phyloP scores from a whole-genome alignment of 1,140 invertebrate genomes.

The Tribolium castaneum region DNA sequence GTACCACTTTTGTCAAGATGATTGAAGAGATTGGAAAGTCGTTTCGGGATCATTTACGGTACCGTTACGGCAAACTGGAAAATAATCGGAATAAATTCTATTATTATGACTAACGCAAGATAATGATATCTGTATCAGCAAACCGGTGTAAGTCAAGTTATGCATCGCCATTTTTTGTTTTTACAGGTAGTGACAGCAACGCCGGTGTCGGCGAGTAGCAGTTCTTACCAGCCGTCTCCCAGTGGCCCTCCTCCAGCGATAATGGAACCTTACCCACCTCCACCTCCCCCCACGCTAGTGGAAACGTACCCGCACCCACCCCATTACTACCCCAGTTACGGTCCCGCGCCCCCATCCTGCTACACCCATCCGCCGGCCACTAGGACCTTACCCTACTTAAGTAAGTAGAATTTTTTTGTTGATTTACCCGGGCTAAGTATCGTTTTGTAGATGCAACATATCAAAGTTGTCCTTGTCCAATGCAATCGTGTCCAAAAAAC shows the following conservation, averaged over 20 bases:
- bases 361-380: constrained; percentile 74
- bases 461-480: constrained; percentile 84
- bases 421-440: too few species aligned
- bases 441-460: constrained; percentile 68
- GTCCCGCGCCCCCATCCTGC: constrained; percentile 72
- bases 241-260: constrained; percentile 56
- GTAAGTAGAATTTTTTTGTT: constrained; percentile 65
- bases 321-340: constrained; percentile 74
- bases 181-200: constrained; percentile 58
- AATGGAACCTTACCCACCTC: constrained; percentile 67
- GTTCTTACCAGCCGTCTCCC: constrained; percentile 52
- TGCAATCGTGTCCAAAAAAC: constrained; percentile 96
- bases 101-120: constrained; percentile 18
- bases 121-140: constrained; percentile 1
- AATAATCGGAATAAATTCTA: constrained; percentile 7
- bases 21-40: neutral
- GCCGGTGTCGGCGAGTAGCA: constrained; percentile 61
- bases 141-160: neutral
- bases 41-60: neutral
- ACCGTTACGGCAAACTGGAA: neutral
- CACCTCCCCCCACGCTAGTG: constrained; percentile 65
- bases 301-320: constrained; percentile 69
- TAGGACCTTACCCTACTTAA: constrained; percentile 73
- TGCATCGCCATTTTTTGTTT: neutral
- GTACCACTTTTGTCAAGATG: neutral